Evolutionary conservation across 2,113 vertebrate species (phyloP).

Genomic region (Phylloscopus trochiloides): DNA sequence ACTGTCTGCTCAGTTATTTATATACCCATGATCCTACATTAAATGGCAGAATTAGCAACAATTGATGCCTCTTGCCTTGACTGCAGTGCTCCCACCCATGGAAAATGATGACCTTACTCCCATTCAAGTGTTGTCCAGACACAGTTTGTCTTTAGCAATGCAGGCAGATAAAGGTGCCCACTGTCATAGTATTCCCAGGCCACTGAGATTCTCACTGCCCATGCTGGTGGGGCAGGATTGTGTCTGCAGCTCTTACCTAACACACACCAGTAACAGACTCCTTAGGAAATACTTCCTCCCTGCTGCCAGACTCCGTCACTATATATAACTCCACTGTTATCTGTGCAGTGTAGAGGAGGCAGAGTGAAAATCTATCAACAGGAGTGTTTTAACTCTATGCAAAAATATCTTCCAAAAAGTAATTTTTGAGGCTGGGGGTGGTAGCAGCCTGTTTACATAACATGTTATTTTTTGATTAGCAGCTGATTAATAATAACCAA

Average conservation of each 20-base stretch:
- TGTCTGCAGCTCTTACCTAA: not conserved
- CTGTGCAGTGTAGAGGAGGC: not conserved
- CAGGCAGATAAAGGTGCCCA: not conserved
- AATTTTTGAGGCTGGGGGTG: not conserved
- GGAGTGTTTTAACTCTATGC: not conserved
- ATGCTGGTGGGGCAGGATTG: not conserved
- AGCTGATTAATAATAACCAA: not conserved
- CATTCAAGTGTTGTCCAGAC: not conserved
- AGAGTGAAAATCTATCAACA: not conserved
- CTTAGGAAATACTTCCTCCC: not conserved
- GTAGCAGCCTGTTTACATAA: not conserved
- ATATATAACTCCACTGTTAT: not conserved
- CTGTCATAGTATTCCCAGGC: not conserved
- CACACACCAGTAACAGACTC: not conserved
- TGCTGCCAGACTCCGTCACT: not conserved
- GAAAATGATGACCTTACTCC: not conserved
- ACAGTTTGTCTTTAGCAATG: rapidly evolving
- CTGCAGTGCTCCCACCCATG: not conserved
- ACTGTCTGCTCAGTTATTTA: not conserved
- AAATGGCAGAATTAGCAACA: not conserved
- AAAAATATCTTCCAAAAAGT: not conserved
- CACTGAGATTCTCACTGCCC: not conserved
- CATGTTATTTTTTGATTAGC: not conserved
- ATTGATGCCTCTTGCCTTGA: not conserved
- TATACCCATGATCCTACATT: not conserved